Conservation (phyloP, 2,888 invertebrate genomes). For the Hecatera dysodea region DNA sequence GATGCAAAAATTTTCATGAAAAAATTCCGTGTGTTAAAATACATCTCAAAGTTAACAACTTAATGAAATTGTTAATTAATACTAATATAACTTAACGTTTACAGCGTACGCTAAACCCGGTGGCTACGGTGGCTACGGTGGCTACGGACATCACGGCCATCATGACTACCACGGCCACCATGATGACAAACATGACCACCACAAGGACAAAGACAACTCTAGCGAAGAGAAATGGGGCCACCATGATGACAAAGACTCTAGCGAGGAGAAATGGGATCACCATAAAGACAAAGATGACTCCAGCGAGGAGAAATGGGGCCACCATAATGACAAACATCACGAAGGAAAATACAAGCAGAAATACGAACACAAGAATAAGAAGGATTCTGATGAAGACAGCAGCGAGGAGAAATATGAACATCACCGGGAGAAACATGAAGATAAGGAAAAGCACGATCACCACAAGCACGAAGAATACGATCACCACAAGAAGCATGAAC, state of each 20-base stretch:
- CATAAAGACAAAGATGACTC: constrained; percentile 14
- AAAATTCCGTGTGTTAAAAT: no score
- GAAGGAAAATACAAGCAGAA: constrained; percentile 2
- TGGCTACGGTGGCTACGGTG: constrained; percentile 39
- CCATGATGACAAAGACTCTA: constrained; percentile 11
- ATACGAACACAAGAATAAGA: constrained; percentile 12
- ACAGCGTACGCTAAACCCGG: constrained; percentile 41
- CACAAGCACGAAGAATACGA: constrained; percentile 17
- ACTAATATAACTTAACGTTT: background rate
- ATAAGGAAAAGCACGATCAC: constrained; percentile 11
- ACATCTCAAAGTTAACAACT: background rate
- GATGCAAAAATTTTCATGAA: background rate
- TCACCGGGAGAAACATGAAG: constrained; percentile 17
- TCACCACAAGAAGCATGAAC: constrained; percentile 15
- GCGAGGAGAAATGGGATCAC: constrained; percentile 1
- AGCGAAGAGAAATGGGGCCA: constrained; percentile 32
- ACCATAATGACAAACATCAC: constrained; percentile 7
- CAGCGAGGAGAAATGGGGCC: constrained; percentile 21
- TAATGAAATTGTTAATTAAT: background rate
- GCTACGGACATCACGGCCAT: constrained; percentile 31
- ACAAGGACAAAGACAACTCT: constrained; percentile 8
- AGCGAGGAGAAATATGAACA: constrained; percentile 33
- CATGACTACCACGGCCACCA: constrained; percentile 28
- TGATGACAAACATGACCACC: constrained; percentile 25
- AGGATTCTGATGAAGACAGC: constrained; percentile 8